Conservation (phyloP, 2,888 invertebrate genomes). For the Dendrolimus pini region DNA sequence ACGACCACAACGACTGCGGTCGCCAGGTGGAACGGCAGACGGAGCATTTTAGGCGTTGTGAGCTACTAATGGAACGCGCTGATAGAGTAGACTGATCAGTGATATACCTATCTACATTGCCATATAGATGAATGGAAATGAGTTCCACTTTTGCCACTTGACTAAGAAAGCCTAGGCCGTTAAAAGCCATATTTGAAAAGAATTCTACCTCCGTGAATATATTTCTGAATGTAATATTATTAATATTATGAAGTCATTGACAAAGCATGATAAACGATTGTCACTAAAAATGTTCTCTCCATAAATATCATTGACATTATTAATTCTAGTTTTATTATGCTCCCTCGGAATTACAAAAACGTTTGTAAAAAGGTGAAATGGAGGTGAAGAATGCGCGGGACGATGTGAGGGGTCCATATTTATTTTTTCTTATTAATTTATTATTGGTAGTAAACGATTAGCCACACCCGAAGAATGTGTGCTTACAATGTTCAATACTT, state of each 20-base stretch:
- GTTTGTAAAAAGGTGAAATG: constrained; percentile 6
- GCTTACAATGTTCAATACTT: neutral
- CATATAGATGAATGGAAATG: no score
- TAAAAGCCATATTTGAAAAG: no score
- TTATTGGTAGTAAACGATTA: constrained; percentile 7
- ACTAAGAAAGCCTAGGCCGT: no score
- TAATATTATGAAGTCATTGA: constrained; percentile 6
- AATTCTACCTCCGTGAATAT: no score
- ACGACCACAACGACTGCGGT: no score
- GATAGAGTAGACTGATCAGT: no score
- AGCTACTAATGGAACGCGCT: no score
- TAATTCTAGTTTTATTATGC: constrained; percentile 8
- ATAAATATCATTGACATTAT: constrained; percentile 15
- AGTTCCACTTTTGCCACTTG: no score
- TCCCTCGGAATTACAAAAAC: neutral
- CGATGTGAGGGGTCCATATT: constrained; percentile 3
- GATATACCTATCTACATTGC: no score
- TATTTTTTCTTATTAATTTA: constrained; percentile 8
- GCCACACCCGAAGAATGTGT: constrained; percentile 4
- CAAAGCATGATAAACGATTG: constrained; percentile 15
- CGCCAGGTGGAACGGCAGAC: no score
- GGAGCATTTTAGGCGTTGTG: no score
- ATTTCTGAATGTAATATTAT: no score
- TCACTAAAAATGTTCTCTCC: constrained; percentile 11
- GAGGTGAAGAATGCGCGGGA: constrained; percentile 8